Percentiles rank a stretch among this genome's conserved stretches.
Conservation (phyloP, 2,113 vertebrate genomes). For the Dolichotis patagonum region DNA sequence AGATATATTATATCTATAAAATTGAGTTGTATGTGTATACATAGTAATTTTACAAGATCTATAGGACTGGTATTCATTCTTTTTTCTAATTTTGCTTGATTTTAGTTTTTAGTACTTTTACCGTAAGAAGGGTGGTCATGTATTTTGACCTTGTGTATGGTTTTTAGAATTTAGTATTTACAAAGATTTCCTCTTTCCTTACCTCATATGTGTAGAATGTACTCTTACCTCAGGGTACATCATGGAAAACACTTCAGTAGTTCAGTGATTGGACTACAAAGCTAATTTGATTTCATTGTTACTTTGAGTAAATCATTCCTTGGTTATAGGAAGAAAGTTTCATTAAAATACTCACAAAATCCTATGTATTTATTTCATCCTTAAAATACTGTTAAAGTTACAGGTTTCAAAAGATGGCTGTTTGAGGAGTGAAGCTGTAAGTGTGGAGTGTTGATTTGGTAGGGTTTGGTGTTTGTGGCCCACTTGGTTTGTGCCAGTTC, state of each 20-base stretch:
- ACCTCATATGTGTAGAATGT: not conserved
- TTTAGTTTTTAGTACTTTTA: not conserved
- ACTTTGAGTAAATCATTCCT: not conserved
- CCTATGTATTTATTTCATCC: not conserved
- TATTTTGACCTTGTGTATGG: not conserved
- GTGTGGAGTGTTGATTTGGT: not conserved
- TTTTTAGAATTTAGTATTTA: not conserved
- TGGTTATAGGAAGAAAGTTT: not conserved
- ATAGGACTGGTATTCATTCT: not conserved
- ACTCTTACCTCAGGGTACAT: not conserved
- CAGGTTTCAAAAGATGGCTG: not conserved
- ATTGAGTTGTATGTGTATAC: not conserved
- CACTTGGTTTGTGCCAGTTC: too few species aligned
- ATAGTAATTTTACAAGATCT: not conserved
- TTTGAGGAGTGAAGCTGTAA: not conserved
- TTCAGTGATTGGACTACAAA: not conserved
- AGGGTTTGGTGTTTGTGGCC: not conserved
- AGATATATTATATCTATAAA: not conserved
- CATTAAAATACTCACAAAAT: conserved; percentile 32
- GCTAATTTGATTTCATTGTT: not conserved
- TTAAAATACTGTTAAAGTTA: conserved; percentile 27
- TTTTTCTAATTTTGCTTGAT: not conserved
- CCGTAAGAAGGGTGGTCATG: not conserved
- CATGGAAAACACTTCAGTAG: not conserved
- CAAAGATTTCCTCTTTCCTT: not conserved